Evolutionary conservation across 2,797 vertebrate species (phyloP).

Genomic region (Neosilurus hyrtlii): DNA sequence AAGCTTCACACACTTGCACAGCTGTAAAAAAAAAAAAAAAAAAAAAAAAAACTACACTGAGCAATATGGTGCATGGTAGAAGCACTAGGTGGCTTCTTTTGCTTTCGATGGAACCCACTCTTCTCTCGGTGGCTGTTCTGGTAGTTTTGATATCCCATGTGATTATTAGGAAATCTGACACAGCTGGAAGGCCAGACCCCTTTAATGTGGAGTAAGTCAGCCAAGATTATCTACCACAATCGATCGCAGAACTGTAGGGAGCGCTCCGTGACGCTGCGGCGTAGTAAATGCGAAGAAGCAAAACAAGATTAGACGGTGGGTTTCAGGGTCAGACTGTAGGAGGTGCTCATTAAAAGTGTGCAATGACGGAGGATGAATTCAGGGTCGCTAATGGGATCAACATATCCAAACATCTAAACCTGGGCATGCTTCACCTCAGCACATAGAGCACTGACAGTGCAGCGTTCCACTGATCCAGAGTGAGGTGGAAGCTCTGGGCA

Average conservation of each 20-base stretch:
- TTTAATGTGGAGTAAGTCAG: not conserved
- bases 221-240: not conserved
- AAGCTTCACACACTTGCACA: not conserved
- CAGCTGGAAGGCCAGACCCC: not conserved
- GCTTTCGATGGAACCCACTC: not conserved
- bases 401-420: slow-evolving; percentile 29
- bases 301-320: slow-evolving; percentile 38
- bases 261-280: slow-evolving; percentile 16
- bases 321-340: slow-evolving; percentile 46
- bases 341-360: slow-evolving; percentile 51
- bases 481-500: not conserved
- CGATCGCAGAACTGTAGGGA: slow-evolving; percentile 8
- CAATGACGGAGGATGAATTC: slow-evolving; percentile 37
- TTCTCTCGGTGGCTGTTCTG: not conserved
- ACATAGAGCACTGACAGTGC: slow-evolving; percentile 26
- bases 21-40: not conserved
- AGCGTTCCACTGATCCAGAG: slow-evolving; percentile 14
- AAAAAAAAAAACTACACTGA: not conserved
- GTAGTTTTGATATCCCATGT: slow-evolving; percentile 2
- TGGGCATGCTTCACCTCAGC: slow-evolving; percentile 33
- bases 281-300: slow-evolving; percentile 17
- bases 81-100: slow-evolving; percentile 4
- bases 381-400: slow-evolving; percentile 50
- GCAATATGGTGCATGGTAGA: not conserved
- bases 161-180: slow-evolving; percentile 21